Base-by-base conservation (phyloP, 1,140 invertebrate species). In the Pseudomyrmex dendroicus region DNA sequence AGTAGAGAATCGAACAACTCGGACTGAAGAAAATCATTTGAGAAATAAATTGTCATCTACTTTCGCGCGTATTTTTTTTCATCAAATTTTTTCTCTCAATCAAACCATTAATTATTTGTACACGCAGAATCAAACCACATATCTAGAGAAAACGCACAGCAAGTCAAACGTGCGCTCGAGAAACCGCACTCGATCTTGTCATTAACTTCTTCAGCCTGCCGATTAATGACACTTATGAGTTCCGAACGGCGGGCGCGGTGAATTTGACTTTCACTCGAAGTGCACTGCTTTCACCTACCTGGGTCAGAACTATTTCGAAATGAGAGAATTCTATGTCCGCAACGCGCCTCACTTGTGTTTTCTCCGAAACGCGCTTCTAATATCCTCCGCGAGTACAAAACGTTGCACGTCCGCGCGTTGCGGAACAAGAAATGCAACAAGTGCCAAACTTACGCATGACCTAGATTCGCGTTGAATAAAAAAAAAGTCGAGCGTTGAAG, bases 211-310 rank as follows among this genome's bases (percentile, higher is more conserved):
- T 62, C 10, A 15, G 78, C n/a, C 17, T 25, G 44, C 48, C 74
- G 73, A 87, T 87, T 74, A 85, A 83, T 78, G 57, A 84, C 61
- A 59, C 70, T 67, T 54, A 13, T n/a, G n/a, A 61, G 74, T 35
- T 62, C n/a, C 8, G 17, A 68, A 46, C 50, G 44, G 57, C 35
- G 54, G 56, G 22, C 2, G 25, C 25, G 20, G 86, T 61, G 54
- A 78, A 85, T 89, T 85, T 85, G 73, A 89, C 87, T 88, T 88
- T 88, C 87, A 88, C 86, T 82, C 59, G 44, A 12, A 12, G 15
- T 73, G 78, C 84, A 88, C 52, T 76, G 84, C 87, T 89, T 89
- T 88, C 87, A 85, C 87, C 57, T 9, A 10, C 2, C 10, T 61
- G 17, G 25, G 63, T 57, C 64, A 68, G 61, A 83, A 74, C 59